Conservation (phyloP, 1,140 invertebrate genomes). For the Papilio xuthus region DNA sequence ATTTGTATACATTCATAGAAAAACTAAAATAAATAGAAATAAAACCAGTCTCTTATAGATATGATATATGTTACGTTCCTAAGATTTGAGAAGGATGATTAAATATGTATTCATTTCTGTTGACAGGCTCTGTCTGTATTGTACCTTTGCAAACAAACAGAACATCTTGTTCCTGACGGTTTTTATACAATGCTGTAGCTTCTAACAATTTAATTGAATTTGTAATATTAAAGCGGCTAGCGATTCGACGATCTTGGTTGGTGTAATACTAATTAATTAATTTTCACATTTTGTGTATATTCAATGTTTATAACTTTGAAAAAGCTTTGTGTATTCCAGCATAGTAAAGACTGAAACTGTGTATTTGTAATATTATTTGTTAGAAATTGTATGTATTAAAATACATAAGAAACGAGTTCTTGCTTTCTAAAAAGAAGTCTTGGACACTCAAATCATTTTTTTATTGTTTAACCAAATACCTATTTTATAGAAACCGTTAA, state of each 20-base stretch:
- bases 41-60: too few species aligned
- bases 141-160: not conserved
- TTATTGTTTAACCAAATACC: too few species aligned
- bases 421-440: too few species aligned
- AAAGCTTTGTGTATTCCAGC: not conserved
- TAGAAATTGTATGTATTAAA: too few species aligned
- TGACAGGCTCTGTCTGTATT: not conserved
- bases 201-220: conserved; percentile 13
- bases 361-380: too few species aligned
- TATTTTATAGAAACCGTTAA: too few species aligned
- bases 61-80: not conserved
- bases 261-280: not conserved
- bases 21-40: too few species aligned
- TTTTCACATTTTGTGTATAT: not conserved
- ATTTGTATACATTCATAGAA: not conserved
- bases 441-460: too few species aligned
- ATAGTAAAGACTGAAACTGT: too few species aligned
- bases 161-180: conserved; percentile 2
- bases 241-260: not conserved
- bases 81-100: not conserved
- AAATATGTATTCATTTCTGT: not conserved
- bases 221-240: not conserved
- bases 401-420: too few species aligned
- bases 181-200: not conserved
- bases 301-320: not conserved